Percentiles rank a stretch among this genome's conserved stretches.
phyloP scores from a whole-genome alignment of 2,797 vertebrate genomes.

The Gallinago stenura region DNA sequence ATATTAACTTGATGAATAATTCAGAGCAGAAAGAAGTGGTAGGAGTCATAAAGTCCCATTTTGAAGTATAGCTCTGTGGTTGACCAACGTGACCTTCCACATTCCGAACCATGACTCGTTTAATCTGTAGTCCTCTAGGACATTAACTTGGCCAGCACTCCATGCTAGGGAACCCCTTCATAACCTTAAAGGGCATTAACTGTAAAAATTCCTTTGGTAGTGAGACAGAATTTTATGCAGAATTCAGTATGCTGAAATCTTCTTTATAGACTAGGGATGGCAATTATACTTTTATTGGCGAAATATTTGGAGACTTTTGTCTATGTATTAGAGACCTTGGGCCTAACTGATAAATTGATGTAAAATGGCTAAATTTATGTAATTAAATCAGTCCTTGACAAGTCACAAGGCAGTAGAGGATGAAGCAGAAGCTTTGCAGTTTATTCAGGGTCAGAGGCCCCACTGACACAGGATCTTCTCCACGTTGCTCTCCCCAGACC shows the following conservation, averaged over 20 bases:
- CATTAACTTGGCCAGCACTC: conserved; percentile 9
- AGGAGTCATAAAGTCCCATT: not conserved
- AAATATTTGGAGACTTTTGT: not conserved
- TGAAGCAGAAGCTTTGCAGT: not conserved
- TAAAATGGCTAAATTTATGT: not conserved
- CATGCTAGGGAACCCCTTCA: not conserved
- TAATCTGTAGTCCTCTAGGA: conserved; percentile 19
- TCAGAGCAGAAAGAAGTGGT: not conserved
- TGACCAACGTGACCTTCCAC: not conserved
- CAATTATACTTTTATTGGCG: not conserved
- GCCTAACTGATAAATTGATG: not conserved
- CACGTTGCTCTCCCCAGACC: not conserved
- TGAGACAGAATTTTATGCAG: not conserved
- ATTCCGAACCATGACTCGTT: not conserved
- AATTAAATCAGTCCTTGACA: conserved; percentile 23
- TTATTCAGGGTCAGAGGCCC: not conserved
- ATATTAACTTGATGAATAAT: conserved; percentile 32
- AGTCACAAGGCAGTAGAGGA: not conserved
- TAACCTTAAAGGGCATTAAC: conserved; percentile 11
- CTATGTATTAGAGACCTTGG: not conserved
- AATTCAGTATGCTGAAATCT: not conserved
- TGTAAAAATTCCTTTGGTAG: not conserved
- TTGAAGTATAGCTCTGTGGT: conserved; percentile 3
- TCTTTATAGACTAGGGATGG: not conserved
- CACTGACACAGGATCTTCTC: not conserved